Percentiles rank a stretch among this genome's conserved stretches.
Conservation (phyloP, 1,140 invertebrate species). For the Drosophila obscura region DNA sequence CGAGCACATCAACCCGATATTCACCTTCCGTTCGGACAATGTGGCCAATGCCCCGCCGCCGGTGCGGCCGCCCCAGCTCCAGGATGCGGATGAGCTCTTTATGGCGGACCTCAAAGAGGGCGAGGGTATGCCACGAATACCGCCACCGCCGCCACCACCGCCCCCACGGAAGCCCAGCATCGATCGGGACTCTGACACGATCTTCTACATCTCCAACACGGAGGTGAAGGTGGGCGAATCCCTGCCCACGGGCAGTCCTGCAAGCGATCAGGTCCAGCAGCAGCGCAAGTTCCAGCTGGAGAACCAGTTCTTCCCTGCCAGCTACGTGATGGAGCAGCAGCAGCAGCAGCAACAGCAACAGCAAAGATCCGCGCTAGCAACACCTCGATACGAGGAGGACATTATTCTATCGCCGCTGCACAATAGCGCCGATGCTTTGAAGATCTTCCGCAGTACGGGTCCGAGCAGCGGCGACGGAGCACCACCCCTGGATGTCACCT, state of each 20-base stretch:
- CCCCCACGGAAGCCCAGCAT: slow-evolving; percentile 59
- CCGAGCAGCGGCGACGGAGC: slow-evolving; percentile 45
- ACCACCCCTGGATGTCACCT: slow-evolving; percentile 78
- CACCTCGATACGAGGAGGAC: slow-evolving; percentile 73
- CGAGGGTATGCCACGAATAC: slow-evolving; percentile 28
- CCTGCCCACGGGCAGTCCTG: slow-evolving; percentile 50
- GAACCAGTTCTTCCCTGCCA: slow-evolving; percentile 81
- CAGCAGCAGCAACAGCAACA: slow-evolving; percentile 10
- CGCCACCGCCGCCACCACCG: slow-evolving; percentile 46
- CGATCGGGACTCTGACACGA: slow-evolving; percentile 81
- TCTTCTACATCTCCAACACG: slow-evolving; percentile 84
- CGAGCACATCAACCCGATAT: slow-evolving; percentile 59
- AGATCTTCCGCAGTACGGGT: slow-evolving; percentile 68
- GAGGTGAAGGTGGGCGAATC: slow-evolving; percentile 83
- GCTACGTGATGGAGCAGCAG: slow-evolving; percentile 60
- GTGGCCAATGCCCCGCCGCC: slow-evolving; percentile 29
- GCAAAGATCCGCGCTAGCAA: slow-evolving; percentile 11
- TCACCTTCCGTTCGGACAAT: slow-evolving; percentile 59
- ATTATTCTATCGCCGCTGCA: slow-evolving; percentile 75
- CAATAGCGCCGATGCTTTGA: slow-evolving; percentile 67
- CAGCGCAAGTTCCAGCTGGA: slow-evolving; percentile 72
- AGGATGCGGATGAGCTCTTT: slow-evolving; percentile 72
- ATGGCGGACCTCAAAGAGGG: slow-evolving; percentile 61
- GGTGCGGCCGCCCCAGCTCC: slow-evolving; percentile 53
- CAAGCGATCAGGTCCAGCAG: slow-evolving; percentile 30